A percentile compares a stretch with the other conserved stretches of the same genome.
Evolutionary conservation across 2,888 invertebrate genomes (phyloP).

Genomic region (Plagiodera versicolora): DNA sequence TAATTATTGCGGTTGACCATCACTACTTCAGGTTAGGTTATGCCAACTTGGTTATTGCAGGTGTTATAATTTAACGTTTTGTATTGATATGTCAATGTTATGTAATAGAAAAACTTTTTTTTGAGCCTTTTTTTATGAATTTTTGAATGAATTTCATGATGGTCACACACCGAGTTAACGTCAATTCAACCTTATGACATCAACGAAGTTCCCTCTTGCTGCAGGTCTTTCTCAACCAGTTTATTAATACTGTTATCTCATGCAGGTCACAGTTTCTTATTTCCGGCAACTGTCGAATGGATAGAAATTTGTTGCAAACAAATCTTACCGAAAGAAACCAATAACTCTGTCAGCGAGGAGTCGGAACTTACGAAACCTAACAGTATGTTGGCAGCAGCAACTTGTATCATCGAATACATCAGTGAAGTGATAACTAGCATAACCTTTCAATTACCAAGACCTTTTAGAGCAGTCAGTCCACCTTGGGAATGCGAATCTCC

Average conservation of each 20-base stretch:
- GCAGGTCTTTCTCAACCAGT: too few relatives aligned
- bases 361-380: conserved; percentile 55
- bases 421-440: conserved; percentile 72
- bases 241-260: not conserved
- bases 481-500: conserved; percentile 82
- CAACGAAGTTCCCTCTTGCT: not conserved
- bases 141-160: too few relatives aligned
- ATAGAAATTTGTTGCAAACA: conserved; percentile 70
- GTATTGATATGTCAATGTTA: too few relatives aligned
- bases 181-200: not conserved
- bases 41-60: too few relatives aligned
- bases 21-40: too few relatives aligned
- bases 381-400: conserved; percentile 73
- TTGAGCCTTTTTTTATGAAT: too few relatives aligned
- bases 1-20: too few relatives aligned
- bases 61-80: too few relatives aligned
- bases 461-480: conserved; percentile 61
- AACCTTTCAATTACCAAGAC: conserved; percentile 38
- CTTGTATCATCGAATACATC: conserved; percentile 82
- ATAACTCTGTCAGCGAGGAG: conserved; percentile 60
- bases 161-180: too few relatives aligned
- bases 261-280: conserved; percentile 71
- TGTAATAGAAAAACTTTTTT: too few relatives aligned
- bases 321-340: conserved; percentile 60
- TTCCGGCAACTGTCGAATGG: conserved; percentile 81